phyloP scores from a whole-genome alignment of 2,888 invertebrate species.

The Kuschelorhynchus macadamiae region DNA sequence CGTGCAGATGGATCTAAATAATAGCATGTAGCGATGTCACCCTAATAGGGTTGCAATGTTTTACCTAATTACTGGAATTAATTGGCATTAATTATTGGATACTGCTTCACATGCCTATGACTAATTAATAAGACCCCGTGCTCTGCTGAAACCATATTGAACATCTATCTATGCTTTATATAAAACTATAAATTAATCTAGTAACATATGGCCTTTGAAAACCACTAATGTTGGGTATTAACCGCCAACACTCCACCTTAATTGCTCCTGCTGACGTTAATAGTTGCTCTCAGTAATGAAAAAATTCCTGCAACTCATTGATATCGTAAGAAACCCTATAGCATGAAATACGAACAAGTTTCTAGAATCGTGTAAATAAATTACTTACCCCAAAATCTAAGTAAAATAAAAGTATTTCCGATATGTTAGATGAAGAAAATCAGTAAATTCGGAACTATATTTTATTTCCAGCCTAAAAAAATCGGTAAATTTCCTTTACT shows the following conservation, averaged over 20 bases:
- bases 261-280: constrained; percentile 39
- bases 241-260: too few species aligned
- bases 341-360: too few species aligned
- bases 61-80: constrained; percentile 67
- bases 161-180: constrained; percentile 47
- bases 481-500: too few species aligned
- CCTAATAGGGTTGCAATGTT: constrained; percentile 63
- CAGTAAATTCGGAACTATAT: too few species aligned
- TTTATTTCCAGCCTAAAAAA: too few species aligned
- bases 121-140: constrained; percentile 64
- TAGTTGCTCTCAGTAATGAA: constrained; percentile 20
- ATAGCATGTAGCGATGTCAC: constrained; percentile 55
- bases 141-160: constrained; percentile 54
- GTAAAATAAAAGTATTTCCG: too few species aligned
- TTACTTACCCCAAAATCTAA: too few species aligned
- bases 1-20: constrained; percentile 39
- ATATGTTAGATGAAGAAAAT: too few species aligned
- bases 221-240: constrained; percentile 40
- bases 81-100: constrained; percentile 67
- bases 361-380: too few species aligned
- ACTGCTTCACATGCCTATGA: constrained; percentile 59
- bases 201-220: constrained; percentile 47
- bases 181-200: constrained; percentile 50
- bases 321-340: too few species aligned
- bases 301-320: constrained; percentile 30